A percentile compares a stretch with the other conserved stretches of the same genome.
phyloP scores from a whole-genome alignment of 2,797 vertebrate genomes.

The Tapirus indicus region DNA sequence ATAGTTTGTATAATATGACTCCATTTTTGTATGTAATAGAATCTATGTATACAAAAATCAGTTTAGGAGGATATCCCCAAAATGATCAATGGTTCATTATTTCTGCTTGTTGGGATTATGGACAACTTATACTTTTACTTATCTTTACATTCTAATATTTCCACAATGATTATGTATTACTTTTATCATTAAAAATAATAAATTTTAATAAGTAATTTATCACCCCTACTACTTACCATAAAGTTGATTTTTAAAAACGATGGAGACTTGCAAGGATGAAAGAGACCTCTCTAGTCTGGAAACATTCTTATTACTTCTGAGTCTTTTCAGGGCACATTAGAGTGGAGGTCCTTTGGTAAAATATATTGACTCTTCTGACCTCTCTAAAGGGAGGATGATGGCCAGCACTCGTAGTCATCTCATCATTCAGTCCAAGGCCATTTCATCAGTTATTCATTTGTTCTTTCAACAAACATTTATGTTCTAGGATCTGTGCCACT shows the following conservation, averaged over 20 bases:
- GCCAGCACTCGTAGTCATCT: background rate
- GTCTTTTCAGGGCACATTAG: background rate
- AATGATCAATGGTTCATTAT: background rate
- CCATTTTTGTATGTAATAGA: background rate
- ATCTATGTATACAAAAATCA: background rate
- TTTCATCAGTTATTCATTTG: background rate
- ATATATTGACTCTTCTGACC: background rate
- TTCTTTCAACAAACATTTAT: background rate
- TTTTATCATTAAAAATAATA: constrained; percentile 17
- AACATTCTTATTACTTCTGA: background rate
- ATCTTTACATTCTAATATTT: constrained; percentile 1
- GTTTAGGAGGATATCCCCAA: background rate
- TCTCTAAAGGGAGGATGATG: background rate
- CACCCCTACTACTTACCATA: background rate
- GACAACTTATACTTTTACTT: background rate
- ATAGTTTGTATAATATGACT: background rate
- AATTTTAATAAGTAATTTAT: background rate
- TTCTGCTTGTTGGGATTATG: background rate
- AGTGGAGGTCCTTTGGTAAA: background rate
- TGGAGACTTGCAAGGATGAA: background rate
- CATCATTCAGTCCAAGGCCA: background rate
- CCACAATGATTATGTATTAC: background rate
- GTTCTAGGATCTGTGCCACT: background rate
- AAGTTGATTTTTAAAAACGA: background rate
- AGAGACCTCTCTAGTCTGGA: background rate